Evolutionary conservation across 2,113 vertebrate species (phyloP), one percentile per base, ranked within the genome.

Genomic region (Notothenia rossii): DNA sequence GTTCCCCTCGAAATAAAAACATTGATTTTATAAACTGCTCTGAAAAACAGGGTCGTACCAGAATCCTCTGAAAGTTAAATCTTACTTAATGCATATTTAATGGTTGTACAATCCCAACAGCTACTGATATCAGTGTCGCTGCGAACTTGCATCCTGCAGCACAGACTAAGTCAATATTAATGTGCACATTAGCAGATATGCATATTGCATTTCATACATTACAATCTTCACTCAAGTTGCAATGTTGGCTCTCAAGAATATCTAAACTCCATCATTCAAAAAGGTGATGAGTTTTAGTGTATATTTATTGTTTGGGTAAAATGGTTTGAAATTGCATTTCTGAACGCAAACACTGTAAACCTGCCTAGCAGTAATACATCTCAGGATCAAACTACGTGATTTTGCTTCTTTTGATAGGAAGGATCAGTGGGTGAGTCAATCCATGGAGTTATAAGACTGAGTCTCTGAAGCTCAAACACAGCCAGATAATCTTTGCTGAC

Each of bases 401-500:
- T 51, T 56, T 43, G 22, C 33, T 72, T 25, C 64, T 59, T 80
- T 77, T 45, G 40, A 77, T 29, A 12, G 50, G 61, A 55, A 33
- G n/a, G 69, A 81, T 84, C 77, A 61, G 66, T 13, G 25, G 59
- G 45, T 29, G 66, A 81, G 62, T 84, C 61, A 40, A 2, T 69
- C 40, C 7, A 0, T n/a, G 46, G 60, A 72, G 59, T 73, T 77
- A 50, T 53, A 53, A 59, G 63, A 36, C 36, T 36, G 73, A 74
- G 51, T 65, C 70, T 81, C 60, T 40, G 48, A 79, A 82, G 78
- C 86, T 77, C 82, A 67, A 86, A 78, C 79, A 82, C 29, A 10
- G 74, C 59, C 61, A 86, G 80, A 89, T 92, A 79, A 92, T 90
- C 85, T 89, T 84, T 10, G 18, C 69, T 81, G 79, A 85, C 85